Evolutionary conservation across 1,140 invertebrate genomes (phyloP).

Genomic region (Bombus vancouverensis): DNA sequence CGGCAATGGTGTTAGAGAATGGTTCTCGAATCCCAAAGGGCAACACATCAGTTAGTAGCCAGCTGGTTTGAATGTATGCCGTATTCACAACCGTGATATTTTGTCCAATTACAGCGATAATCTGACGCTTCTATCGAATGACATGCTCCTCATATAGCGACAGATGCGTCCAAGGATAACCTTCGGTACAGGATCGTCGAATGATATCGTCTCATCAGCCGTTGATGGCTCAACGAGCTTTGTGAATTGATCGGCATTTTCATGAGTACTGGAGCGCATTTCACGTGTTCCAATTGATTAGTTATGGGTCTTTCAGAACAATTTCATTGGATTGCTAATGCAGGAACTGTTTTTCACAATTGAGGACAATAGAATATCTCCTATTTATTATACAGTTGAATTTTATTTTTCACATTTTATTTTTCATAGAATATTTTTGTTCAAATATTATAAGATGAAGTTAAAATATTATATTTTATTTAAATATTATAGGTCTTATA

Average conservation of each 20-base stretch:
- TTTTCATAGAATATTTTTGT: too few relatives aligned
- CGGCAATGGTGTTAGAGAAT: slow-evolving; percentile 64
- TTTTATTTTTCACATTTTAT: background rate
- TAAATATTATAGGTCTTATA: too few relatives aligned
- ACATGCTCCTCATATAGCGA: slow-evolving; percentile 20
- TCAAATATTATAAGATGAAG: too few relatives aligned
- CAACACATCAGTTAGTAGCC: slow-evolving; percentile 72
- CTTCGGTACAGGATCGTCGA: slow-evolving; percentile 8
- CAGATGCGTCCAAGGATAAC: slow-evolving; percentile 10
- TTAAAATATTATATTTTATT: too few relatives aligned
- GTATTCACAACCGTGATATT: slow-evolving; percentile 53
- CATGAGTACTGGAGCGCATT: background rate
- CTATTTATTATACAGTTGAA: background rate
- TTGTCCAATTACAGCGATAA: slow-evolving; percentile 64
- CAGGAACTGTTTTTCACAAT: background rate
- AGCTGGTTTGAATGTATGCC: slow-evolving; percentile 35
- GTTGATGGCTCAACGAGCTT: slow-evolving; percentile 8
- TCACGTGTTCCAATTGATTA: background rate
- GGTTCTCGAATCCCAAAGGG: slow-evolving; percentile 58
- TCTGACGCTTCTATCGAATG: slow-evolving; percentile 40
- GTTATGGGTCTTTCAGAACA: background rate
- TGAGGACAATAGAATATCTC: background rate
- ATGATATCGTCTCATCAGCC: slow-evolving; percentile 47
- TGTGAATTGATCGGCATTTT: slow-evolving; percentile 28
- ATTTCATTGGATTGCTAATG: background rate